Conservation (phyloP, 2,888 invertebrate species). For the Oscheius sp. region DNA sequence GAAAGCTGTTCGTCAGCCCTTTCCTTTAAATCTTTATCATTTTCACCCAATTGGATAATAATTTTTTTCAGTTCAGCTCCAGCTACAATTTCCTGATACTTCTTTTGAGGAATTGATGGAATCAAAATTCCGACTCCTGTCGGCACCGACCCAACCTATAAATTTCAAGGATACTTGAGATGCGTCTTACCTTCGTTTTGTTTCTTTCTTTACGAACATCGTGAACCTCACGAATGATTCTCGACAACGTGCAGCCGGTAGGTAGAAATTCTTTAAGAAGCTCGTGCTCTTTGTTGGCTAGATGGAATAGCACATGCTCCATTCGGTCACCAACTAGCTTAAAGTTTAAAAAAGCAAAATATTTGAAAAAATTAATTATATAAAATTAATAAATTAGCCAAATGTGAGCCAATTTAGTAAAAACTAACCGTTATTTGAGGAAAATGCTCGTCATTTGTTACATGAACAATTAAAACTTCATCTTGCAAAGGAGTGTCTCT, state of each 20-base stretch:
- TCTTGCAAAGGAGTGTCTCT: constrained; percentile 79
- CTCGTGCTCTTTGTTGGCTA: constrained; percentile 23
- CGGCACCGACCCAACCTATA: constrained; percentile 78
- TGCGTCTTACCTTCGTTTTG: background rate
- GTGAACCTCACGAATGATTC: background rate
- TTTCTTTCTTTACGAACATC: background rate
- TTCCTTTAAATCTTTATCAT: constrained; percentile 71
- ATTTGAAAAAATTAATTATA: background rate
- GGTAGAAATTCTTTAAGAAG: constrained; percentile 22
- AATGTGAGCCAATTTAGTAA: constrained; percentile 74
- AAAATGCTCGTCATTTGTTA: constrained; percentile 79
- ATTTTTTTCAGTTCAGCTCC: constrained; percentile 1
- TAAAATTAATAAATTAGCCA: background rate
- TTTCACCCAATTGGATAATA: background rate
- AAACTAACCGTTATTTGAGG: constrained; percentile 80
- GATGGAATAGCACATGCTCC: constrained; percentile 35
- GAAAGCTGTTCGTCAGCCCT: constrained; percentile 32
- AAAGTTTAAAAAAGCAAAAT: constrained; percentile 2
- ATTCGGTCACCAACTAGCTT: constrained; percentile 35
- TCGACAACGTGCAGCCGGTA: background rate
- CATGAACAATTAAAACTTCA: constrained; percentile 81
- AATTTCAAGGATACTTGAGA: background rate
- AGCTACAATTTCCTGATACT: background rate
- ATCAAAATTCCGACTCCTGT: constrained; percentile 87
- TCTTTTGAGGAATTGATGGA: constrained; percentile 72